Evolutionary conservation across 2,888 invertebrate genomes (phyloP).

Genomic region (Rhingia campestris): DNA sequence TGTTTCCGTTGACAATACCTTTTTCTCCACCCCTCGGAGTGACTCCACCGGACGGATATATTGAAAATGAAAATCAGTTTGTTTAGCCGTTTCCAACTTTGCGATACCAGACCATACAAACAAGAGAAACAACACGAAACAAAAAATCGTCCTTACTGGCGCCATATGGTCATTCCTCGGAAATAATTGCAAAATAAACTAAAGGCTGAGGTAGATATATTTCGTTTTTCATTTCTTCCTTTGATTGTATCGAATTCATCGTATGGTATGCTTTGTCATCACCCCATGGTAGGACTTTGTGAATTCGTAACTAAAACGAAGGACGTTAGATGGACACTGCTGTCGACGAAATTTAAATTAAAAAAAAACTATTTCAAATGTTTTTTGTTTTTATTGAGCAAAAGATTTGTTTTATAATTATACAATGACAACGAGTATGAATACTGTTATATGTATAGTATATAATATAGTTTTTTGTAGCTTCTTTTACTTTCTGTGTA

Average conservation of each 20-base stretch:
- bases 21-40: not conserved
- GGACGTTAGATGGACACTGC: no score
- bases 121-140: not conserved
- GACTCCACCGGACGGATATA: conserved; percentile 1
- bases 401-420: conserved; percentile 59
- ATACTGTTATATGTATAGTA: conserved; percentile 64
- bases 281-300: no score
- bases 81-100: conserved; percentile 17
- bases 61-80: conserved; percentile 23
- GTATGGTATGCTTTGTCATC: no score
- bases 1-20: not conserved
- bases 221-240: conserved; percentile 1
- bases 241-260: not conserved
- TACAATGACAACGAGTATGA: conserved; percentile 71
- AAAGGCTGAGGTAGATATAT: conserved; percentile 5
- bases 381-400: conserved; percentile 56
- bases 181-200: conserved; percentile 60
- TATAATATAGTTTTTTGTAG: conserved; percentile 47
- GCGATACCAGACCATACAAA: conserved; percentile 8
- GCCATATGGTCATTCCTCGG: conserved; percentile 36
- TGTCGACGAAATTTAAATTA: conserved; percentile 38
- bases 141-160: conserved; percentile 7
- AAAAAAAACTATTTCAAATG: conserved; percentile 14
- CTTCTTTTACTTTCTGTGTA: conserved; percentile 27
- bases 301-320: no score